A percentile compares a stretch with the other conserved stretches of the same genome.
phyloP scores from a whole-genome alignment of 2,888 invertebrate species.

The Hydroisotoma schaefferi region DNA sequence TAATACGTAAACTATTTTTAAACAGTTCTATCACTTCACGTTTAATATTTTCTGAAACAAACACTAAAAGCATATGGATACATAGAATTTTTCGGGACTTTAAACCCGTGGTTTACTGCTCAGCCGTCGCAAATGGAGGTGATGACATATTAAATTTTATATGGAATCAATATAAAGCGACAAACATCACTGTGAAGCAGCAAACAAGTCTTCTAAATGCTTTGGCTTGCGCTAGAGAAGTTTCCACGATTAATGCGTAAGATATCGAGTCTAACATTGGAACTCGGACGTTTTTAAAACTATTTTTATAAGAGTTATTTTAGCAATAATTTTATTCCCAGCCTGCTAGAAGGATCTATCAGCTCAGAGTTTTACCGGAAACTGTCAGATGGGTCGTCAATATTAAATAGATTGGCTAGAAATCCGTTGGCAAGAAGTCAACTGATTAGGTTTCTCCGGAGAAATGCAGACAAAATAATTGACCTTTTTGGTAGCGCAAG shows the following conservation, averaged over 20 bases:
- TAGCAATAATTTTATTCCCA: conserved; percentile 12
- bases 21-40: background rate
- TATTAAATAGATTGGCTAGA: conserved; percentile 25
- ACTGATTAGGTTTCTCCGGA: conserved; percentile 16
- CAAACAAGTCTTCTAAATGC: conserved; percentile 23
- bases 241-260: conserved; percentile 17
- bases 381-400: conserved; percentile 5
- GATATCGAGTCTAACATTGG: background rate
- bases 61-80: background rate
- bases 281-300: background rate
- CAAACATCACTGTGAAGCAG: conserved; percentile 19
- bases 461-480: conserved; percentile 6
- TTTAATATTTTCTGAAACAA: background rate
- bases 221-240: conserved; percentile 25
- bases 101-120: conserved; percentile 36
- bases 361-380: conserved; percentile 6
- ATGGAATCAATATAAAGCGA: conserved; percentile 18
- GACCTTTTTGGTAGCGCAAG: conserved; percentile 1
- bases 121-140: conserved; percentile 24
- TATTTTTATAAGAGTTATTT: too few species aligned
- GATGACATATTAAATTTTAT: conserved; percentile 29
- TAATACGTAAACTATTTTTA: conserved; percentile 21
- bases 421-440: conserved; percentile 18
- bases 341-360: conserved; percentile 27
- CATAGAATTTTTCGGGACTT: conserved; percentile 27